Conservation (phyloP, 1,140 invertebrate species). For the Pantala flavescens region DNA sequence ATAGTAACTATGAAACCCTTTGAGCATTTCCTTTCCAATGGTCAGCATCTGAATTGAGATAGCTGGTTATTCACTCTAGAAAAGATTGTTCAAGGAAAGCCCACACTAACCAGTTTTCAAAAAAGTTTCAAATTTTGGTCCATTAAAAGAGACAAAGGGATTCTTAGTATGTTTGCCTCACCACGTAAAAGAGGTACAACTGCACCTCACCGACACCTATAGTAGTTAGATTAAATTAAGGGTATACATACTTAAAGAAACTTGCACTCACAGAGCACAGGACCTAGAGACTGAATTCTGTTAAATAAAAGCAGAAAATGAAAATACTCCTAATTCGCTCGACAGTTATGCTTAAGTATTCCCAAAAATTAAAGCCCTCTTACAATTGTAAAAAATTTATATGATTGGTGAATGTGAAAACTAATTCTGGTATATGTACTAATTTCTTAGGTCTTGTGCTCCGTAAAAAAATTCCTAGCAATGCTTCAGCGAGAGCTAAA, state of each 20-base stretch:
- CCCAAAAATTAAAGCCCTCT: too few species aligned
- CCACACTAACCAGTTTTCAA: conserved; percentile 6
- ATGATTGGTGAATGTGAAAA: too few species aligned
- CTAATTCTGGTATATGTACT: not conserved
- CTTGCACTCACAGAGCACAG: not conserved
- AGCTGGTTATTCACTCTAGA: not conserved
- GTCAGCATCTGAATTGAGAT: not conserved
- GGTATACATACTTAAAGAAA: not conserved
- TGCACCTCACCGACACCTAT: not conserved
- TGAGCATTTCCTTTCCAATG: not conserved
- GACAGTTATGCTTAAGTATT: too few species aligned
- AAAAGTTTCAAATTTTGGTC: conserved; percentile 3
- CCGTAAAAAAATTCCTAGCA: not conserved
- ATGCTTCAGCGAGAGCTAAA: not conserved
- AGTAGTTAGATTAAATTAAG: not conserved
- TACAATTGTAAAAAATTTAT: too few species aligned
- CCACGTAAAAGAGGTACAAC: not conserved
- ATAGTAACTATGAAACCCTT: not conserved
- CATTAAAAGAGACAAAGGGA: not conserved
- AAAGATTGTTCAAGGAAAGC: conserved; percentile 1
- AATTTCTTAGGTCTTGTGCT: not conserved
- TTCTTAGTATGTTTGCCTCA: conserved; percentile 2
- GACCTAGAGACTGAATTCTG: not conserved
- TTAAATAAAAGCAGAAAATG: too few species aligned
- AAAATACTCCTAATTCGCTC: too few species aligned